Evolutionary conservation across 2,888 invertebrate species (phyloP), one percentile per base, ranked within the genome.

Genomic region (Drosophila helvetica): DNA sequence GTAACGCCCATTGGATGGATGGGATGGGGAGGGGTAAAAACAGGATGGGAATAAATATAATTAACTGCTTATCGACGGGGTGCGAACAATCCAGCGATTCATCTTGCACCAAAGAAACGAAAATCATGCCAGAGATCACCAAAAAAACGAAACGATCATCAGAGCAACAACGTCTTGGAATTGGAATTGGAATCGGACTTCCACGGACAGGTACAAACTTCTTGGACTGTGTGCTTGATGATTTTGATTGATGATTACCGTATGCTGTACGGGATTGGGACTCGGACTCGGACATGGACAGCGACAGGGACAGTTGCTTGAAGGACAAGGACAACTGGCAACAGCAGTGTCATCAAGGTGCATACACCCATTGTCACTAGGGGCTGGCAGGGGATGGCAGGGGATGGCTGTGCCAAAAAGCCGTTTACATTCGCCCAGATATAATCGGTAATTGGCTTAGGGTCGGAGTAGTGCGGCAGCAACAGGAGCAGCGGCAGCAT

Each of bases 31-130:
- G 42, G 33, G 42, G 27, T 27, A 27, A 27, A 27, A 27, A 70
- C 71, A 79, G 78, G 78, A 86, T 86, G 84, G 79, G 79, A 84
- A 81, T 79, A 81, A 81, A 81, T 83, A 86, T 83, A 83, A 83
- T 83, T 86, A 83, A 83, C 82, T 83, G 82, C 82, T 80, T 83
- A 83, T 86, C 83, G 83, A 84, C 83, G 83, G 83, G 83, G 86
- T 86, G 84, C 83, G 81, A 86, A 86, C 81, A 86, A 81, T 65
- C 74, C 67, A 70, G 61, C 86, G 81, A 84, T 84, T 84, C 81
- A 84, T 84, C 83, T 86, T 86, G 61, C 69, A 64, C n/a, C 15
- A 15, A 38, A 42, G 15, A 38, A 42, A 42, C 46, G 56, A 56
- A 80, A 82, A 85, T 82, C 85, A 82, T 86, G 78, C 80, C 77